These are phyloP conservation scores for Girardinichthys multiradiatus DNA, from an alignment of 2,113 vertebrate genomes.

Conservation along the genomic window DNA sequence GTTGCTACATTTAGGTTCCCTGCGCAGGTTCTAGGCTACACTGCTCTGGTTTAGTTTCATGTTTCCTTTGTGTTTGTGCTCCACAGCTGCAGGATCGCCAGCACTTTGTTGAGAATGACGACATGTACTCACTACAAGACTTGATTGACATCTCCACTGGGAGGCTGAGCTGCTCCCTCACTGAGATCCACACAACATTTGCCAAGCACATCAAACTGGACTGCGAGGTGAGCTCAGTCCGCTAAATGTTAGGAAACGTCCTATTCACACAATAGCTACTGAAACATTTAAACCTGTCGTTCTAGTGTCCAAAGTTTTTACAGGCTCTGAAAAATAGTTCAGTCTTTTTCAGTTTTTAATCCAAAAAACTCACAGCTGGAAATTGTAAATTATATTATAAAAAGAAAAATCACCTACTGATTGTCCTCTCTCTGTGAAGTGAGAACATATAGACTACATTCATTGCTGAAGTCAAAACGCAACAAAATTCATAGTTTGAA, in stretches of 20 bases:
- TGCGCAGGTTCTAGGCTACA: background rate
- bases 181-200: slow-evolving; percentile 95
- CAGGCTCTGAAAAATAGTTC: too few species aligned
- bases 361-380: too few species aligned
- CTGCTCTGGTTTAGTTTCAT: background rate
- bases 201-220: slow-evolving; percentile 99
- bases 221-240: slow-evolving; percentile 87
- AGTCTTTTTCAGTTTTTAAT: too few species aligned
- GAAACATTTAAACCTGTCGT: background rate
- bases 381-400: too few species aligned
- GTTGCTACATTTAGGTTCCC: background rate
- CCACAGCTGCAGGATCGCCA: slow-evolving; percentile 94
- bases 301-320: too few species aligned
- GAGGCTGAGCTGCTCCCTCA: slow-evolving; percentile 91
- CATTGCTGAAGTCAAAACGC: too few species aligned
- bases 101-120: slow-evolving; percentile 98
- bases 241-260: background rate
- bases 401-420: too few species aligned
- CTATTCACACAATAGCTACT: background rate
- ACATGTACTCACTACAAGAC: slow-evolving; percentile 99
- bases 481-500: too few species aligned
- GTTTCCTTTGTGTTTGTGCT: slow-evolving; percentile 15
- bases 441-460: too few species aligned
- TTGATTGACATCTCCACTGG: slow-evolving; percentile 90
- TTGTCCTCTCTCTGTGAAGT: too few species aligned